These are phyloP conservation scores for Molanna angustata DNA, from an alignment of 2,888 invertebrate genomes.

Conservation along the genomic window DNA sequence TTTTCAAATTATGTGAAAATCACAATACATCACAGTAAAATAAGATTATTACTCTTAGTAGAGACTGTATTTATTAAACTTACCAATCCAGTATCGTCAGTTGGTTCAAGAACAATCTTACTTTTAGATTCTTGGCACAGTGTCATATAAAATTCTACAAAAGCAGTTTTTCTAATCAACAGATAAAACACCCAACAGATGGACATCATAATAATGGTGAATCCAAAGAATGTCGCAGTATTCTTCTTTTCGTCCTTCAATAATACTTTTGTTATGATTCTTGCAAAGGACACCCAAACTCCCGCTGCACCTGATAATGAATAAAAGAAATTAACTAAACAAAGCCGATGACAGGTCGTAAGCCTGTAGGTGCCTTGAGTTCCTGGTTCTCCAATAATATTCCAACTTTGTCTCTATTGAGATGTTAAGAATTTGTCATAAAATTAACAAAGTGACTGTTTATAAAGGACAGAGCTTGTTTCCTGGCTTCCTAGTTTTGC, in stretches of 20 bases:
- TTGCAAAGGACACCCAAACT: constrained; percentile 79
- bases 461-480: too few relatives aligned
- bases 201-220: constrained; percentile 73
- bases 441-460: too few relatives aligned
- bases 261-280: constrained; percentile 78
- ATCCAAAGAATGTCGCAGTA: constrained; percentile 82
- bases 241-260: constrained; percentile 75
- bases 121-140: constrained; percentile 71
- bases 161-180: constrained; percentile 73
- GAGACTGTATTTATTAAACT: too few relatives aligned
- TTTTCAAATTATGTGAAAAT: too few relatives aligned
- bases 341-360: too few relatives aligned
- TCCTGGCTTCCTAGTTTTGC: too few relatives aligned
- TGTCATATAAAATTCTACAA: constrained; percentile 79
- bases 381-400: too few relatives aligned
- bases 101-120: constrained; percentile 78
- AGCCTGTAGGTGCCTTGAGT: too few relatives aligned
- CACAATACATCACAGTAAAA: too few relatives aligned
- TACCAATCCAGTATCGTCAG: constrained; percentile 81
- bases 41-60: too few relatives aligned
- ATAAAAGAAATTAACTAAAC: neutral
- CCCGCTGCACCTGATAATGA: constrained; percentile 72
- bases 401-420: too few relatives aligned
- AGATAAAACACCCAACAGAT: constrained; percentile 77
- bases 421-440: too few relatives aligned